phyloP scores from a whole-genome alignment of 2,888 invertebrate genomes.

The Sceliomorpha sp. region DNA sequence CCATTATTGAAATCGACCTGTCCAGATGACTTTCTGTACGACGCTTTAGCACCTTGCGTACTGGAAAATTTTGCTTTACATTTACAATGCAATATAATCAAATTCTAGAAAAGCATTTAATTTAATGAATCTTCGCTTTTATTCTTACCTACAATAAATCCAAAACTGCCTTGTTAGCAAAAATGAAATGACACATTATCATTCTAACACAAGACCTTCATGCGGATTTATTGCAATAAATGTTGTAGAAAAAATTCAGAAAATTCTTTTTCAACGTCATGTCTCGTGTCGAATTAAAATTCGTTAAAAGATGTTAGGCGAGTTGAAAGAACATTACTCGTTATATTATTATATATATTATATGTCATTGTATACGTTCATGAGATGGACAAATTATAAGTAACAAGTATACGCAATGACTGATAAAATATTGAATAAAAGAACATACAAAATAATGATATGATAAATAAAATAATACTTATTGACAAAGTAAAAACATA shows the following conservation, averaged over 20 bases:
- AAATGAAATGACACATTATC: conserved; percentile 55
- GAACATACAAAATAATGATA: too few relatives aligned
- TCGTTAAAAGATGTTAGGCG: too few relatives aligned
- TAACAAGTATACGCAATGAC: too few relatives aligned
- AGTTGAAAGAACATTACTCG: too few relatives aligned
- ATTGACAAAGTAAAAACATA: too few relatives aligned
- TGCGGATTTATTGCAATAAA: too few relatives aligned
- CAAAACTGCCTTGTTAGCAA: conserved; percentile 77
- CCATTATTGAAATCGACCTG: conserved; percentile 88
- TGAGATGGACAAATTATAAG: too few relatives aligned
- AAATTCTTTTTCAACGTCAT: conserved; percentile 93
- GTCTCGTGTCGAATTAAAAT: too few relatives aligned
- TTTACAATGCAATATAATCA: conserved; percentile 64
- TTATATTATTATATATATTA: too few relatives aligned
- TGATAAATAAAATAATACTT: too few relatives aligned
- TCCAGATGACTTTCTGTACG: conserved; percentile 86
- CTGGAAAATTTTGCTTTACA: conserved; percentile 69
- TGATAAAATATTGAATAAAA: too few relatives aligned
- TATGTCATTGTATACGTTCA: too few relatives aligned
- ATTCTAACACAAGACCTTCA: conserved; percentile 17
- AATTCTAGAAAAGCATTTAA: conserved; percentile 50
- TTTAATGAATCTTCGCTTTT: conserved; percentile 36
- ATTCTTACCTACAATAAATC: conserved; percentile 75
- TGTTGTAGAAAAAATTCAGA: conserved; percentile 88
- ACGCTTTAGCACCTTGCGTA: conserved; percentile 82